phyloP scores from a whole-genome alignment of 2,113 vertebrate genomes.

The Aspidoscelis tigris region DNA sequence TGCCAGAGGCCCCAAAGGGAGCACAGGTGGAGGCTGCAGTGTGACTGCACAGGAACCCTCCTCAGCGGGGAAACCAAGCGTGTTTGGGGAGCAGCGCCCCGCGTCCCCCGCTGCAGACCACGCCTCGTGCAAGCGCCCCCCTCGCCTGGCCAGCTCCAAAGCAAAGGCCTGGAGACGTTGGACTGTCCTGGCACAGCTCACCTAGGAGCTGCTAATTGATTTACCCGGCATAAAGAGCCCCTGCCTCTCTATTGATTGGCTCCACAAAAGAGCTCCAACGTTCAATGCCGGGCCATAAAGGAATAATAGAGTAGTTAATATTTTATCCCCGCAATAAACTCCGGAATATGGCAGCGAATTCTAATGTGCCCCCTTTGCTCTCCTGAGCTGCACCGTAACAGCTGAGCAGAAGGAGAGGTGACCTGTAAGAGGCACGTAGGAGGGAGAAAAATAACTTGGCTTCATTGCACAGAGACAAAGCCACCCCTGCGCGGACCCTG shows the following conservation, averaged over 20 bases:
- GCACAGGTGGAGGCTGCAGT: neutral
- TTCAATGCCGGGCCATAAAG: conserved; percentile 34
- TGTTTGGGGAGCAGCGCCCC: neutral
- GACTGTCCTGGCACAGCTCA: neutral
- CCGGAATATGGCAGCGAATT: neutral
- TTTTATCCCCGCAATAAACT: conserved; percentile 11
- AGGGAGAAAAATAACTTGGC: neutral
- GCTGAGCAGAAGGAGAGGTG: neutral
- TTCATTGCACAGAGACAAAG: neutral
- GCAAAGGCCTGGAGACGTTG: neutral
- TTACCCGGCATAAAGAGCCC: conserved; percentile 34
- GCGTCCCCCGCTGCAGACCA: neutral
- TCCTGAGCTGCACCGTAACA: neutral
- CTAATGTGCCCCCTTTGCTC: neutral
- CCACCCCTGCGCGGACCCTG: too few species aligned
- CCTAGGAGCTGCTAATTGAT: conserved; percentile 49
- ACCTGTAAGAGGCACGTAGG: neutral
- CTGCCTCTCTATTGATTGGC: conserved; percentile 33
- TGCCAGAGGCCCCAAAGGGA: neutral
- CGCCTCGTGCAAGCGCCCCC: neutral
- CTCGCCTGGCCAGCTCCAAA: neutral
- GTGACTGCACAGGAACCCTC: neutral
- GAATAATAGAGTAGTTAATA: conserved; percentile 4
- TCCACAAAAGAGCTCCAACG: conserved; percentile 35
- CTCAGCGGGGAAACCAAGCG: neutral